Base-by-base conservation (phyloP, 2,888 invertebrate genomes). In the Lamellibrachia satsuma region DNA sequence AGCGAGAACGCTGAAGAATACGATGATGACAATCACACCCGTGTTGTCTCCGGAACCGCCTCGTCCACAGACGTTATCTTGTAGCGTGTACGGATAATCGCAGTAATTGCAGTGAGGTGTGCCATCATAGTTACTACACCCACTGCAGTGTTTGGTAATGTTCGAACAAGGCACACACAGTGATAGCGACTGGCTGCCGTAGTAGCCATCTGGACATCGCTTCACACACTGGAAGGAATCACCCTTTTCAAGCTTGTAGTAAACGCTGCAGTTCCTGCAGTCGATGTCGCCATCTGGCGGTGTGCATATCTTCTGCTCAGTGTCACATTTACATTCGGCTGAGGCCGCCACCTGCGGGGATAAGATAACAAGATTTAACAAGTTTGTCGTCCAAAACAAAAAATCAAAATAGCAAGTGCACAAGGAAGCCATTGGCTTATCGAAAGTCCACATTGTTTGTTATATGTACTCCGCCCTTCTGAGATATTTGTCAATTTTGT, bases 221-320 rank as follows among this genome's bases (percentile, higher is more conserved):
- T 75, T 75, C 75, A 75, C 75, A 22, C 75, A 75, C n/a, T 75
- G 75, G 75, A 75, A 75, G 75, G n/a, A 75, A 75, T 75, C 11
- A n/a, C 22, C 75, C 22, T 75, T 4, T 22, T 22, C 75, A 6
- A 22, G 75, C 75, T 75, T 75, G 22, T 15, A 75, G 75, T 75
- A 75, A n/a, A 75, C 75, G 75, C 75, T 7, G 75, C 75, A 75
- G 75, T 75, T 75, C 2, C 75, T 75, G 75, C 75, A 75, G 75
- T 75, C 75, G 75, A 75, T 75, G 75, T 75, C 75, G 15, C 75
- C 75, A n/a, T 22, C 75, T 22, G 75, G 75, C 75, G 75, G 75
- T n/a, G 75, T 22, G 75, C 75, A 75, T 22, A n/a, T 75, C 75
- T 15, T 75, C 75, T 75, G 15, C 1, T 75, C 75, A 75, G 75